Evolutionary conservation across 2,113 vertebrate genomes (phyloP), one percentile per base, ranked within the genome.

Genomic region (Phyllopteryx taeniolatus): DNA sequence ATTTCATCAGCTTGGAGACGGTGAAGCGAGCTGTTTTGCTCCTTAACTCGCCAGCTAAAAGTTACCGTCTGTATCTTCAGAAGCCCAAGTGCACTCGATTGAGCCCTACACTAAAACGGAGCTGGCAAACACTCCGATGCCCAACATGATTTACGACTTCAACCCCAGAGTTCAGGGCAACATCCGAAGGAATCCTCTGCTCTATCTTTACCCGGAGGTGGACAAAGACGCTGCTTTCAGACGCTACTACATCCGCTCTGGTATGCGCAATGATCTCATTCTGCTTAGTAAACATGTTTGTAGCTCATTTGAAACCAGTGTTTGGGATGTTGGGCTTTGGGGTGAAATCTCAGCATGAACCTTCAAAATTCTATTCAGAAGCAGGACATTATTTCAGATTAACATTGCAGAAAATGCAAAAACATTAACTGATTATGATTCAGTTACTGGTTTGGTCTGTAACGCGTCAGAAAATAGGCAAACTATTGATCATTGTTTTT

Each of bases 81-180:
- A 84, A 68, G 74, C 80, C 0, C 76, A 89, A n/a, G 94, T 96
- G 72, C 94, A 96, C 22, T 92, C 95, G 0, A 94, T 99, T 0
- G 92, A 95, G 4, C 97, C 97, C 0, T 98, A 95, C 88, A 96
- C 93, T 5, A 98, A 94, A 88, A 92, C 89, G 46, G 95, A 99
- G 65, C 94, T 99, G 31, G 83, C 72, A 1, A 86, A 81, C 0
- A 89, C 94, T 5, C 91, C 94, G 0, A 93, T 99, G 77, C 92
- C 95, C 0, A 90, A 96, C 63, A 92, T 93, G 44, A 93, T 99
- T 67, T 89, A 92, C 66, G 91, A 89, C 72, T 98, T 95, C 90
- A 96, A 93, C 73, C 90, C 97, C 84, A 94, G 92, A 89, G 91
- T 88, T 0, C 90, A 93, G 0, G 90, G 92, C 64, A 94, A 92